Evolutionary conservation across 2,888 invertebrate genomes (phyloP).

Genomic region (Caenorhabditis virilis): DNA sequence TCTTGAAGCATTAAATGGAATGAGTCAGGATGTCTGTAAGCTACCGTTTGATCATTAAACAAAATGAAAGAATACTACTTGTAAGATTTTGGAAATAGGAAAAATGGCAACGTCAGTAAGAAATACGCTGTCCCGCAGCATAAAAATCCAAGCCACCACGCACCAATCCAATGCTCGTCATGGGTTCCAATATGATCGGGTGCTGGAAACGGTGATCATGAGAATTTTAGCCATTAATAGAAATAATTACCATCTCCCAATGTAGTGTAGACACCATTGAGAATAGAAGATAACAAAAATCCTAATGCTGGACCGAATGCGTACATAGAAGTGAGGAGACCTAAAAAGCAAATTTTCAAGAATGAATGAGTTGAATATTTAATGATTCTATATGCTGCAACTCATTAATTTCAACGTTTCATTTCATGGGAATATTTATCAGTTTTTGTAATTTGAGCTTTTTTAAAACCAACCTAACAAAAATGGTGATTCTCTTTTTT

Average conservation of each 20-base stretch:
- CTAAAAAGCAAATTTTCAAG: no score
- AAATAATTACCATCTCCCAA: no score
- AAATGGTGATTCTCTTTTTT: conserved; percentile 51
- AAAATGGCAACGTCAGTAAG: conserved; percentile 75
- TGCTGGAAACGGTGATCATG: no score
- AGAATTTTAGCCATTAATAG: no score
- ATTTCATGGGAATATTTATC: no score
- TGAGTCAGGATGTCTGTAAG: conserved; percentile 33
- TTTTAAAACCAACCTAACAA: conserved; percentile 41
- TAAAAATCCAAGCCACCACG: conserved; percentile 79
- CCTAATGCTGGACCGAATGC: conserved; percentile 63
- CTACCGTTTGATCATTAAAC: neutral
- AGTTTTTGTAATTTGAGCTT: neutral
- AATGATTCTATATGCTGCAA: no score
- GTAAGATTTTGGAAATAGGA: conserved; percentile 74
- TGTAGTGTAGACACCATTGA: conserved; percentile 54
- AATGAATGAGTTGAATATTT: no score
- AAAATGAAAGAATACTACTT: conserved; percentile 8
- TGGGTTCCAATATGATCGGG: conserved; percentile 74
- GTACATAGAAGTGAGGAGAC: conserved; percentile 61
- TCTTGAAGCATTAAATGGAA: conserved; percentile 30
- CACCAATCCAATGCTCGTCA: conserved; percentile 80
- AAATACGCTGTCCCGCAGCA: conserved; percentile 74
- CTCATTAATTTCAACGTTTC: no score
- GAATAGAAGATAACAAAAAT: conserved; percentile 53